Evolutionary conservation across 2,888 invertebrate species (phyloP).

Genomic region (Philaethria dido): DNA sequence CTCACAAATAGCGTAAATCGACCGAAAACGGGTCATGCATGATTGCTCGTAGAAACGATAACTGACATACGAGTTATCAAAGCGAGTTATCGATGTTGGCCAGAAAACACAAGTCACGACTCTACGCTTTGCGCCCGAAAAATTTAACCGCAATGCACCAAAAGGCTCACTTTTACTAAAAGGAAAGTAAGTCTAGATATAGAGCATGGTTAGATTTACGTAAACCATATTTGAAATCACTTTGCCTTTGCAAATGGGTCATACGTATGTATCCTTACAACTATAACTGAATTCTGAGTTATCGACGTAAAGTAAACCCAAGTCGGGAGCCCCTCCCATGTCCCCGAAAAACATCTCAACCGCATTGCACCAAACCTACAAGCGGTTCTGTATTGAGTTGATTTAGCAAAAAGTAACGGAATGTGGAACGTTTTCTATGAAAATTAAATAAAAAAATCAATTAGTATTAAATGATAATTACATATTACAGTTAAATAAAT

Average conservation of each 20-base stretch:
- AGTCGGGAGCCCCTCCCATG: constrained; percentile 28
- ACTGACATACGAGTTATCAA: constrained; percentile 39
- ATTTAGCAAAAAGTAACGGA: background rate
- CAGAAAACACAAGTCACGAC: constrained; percentile 29
- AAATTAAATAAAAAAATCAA: no score
- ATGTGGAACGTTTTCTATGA: background rate
- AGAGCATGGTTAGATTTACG: background rate
- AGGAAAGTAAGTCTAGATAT: background rate
- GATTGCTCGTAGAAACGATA: constrained; percentile 37
- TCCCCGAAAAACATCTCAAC: constrained; percentile 25
- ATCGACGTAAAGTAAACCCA: constrained; percentile 29
- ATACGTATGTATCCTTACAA: constrained; percentile 35
- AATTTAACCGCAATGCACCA: constrained; percentile 37
- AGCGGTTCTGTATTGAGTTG: constrained; percentile 5
- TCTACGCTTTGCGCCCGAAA: constrained; percentile 25
- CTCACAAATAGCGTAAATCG: constrained; percentile 30
- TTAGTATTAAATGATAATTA: no score
- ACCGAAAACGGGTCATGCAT: constrained; percentile 37
- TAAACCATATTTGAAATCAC: background rate
- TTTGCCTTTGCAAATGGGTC: constrained; percentile 24
- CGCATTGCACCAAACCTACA: constrained; percentile 36
- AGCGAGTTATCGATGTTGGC: constrained; percentile 38
- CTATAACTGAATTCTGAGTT: constrained; percentile 30
- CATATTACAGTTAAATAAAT: no score
- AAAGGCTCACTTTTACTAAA: constrained; percentile 7